Conservation (phyloP, 2,113 vertebrate species). For the Macquaria australasica region DNA sequence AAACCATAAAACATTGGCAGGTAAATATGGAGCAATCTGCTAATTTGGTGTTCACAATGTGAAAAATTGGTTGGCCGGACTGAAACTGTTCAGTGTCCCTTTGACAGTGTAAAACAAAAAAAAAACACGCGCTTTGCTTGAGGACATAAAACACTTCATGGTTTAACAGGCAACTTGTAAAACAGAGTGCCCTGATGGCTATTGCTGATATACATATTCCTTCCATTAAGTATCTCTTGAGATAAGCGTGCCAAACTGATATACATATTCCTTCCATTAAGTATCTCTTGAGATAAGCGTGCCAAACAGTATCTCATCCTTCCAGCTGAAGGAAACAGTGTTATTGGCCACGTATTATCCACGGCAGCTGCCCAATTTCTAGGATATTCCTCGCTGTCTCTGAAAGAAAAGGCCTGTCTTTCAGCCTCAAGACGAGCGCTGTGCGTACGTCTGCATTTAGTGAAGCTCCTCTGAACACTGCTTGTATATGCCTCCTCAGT, state of each 20-base stretch:
- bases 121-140: conserved; percentile 21
- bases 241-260: conserved; percentile 36
- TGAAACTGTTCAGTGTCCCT: conserved; percentile 2
- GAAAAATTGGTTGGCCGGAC: conserved; percentile 4
- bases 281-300: conserved; percentile 37
- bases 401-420: neutral
- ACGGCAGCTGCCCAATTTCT: conserved; percentile 26
- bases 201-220: conserved; percentile 47
- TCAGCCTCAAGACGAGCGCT: neutral
- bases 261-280: conserved; percentile 57
- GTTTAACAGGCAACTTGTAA: conserved; percentile 55
- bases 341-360: conserved; percentile 20
- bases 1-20: neutral
- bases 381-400: neutral
- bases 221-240: conserved; percentile 52
- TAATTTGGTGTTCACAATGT: neutral
- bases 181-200: conserved; percentile 44
- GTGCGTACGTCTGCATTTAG: neutral
- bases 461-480: conserved; percentile 35
- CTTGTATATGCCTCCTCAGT: conserved; percentile 11
- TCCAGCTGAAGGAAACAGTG: neutral
- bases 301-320: conserved; percentile 25
- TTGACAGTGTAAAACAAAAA: neutral
- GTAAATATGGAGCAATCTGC: neutral
- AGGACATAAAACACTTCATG: conserved; percentile 42